These are phyloP conservation scores for Eledona agricola DNA, from an alignment of 2,888 invertebrate species.

Conservation along the genomic window DNA sequence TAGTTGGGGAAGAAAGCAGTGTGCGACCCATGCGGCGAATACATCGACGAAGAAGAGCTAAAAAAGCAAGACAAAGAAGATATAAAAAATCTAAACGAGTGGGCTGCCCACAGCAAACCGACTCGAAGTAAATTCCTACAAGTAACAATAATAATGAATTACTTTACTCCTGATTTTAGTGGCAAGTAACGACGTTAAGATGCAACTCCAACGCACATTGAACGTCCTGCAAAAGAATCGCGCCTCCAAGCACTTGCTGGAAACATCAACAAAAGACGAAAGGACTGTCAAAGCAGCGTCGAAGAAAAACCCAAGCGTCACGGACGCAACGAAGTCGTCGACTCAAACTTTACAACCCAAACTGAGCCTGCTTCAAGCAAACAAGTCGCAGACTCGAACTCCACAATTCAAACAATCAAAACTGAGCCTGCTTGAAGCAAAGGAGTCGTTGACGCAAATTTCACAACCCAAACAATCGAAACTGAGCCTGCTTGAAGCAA, in stretches of 20 bases:
- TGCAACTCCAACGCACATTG: constrained; percentile 4
- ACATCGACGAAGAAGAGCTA: constrained; percentile 28
- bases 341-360: no score
- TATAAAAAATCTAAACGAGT: constrained; percentile 42
- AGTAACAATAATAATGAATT: not conserved
- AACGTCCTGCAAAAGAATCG: constrained; percentile 1
- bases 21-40: constrained; percentile 31
- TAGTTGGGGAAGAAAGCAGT: constrained; percentile 34
- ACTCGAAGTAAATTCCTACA: constrained; percentile 1
- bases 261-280: no score
- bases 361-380: no score
- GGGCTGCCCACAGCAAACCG: constrained; percentile 37
- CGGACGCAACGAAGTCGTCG: no score
- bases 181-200: constrained; percentile 1
- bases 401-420: no score
- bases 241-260: no score
- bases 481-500: no score
- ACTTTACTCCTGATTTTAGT: constrained; percentile 3
- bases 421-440: no score
- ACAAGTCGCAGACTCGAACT: no score
- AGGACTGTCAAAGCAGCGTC: no score
- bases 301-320: constrained; percentile 1
- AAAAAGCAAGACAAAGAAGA: constrained; percentile 35
- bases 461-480: no score
- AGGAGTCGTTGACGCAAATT: no score